A percentile compares a stretch with the other conserved stretches of the same genome.
Evolutionary conservation across 2,888 invertebrate genomes (phyloP).

Genomic region (Tetragnatha montana): DNA sequence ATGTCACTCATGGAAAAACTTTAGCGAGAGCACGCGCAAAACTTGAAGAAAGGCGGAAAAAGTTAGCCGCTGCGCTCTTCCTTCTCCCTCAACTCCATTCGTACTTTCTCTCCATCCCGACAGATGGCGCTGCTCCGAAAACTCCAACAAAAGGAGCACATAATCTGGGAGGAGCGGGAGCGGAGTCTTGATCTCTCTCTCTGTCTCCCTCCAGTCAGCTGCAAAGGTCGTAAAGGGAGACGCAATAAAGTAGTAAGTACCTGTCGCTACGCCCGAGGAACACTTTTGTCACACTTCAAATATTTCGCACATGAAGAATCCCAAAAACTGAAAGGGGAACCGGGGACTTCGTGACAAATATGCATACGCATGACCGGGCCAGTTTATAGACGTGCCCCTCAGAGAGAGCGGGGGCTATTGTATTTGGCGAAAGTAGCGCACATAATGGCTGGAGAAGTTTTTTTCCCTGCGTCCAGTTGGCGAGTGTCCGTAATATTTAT

Average conservation of each 20-base stretch:
- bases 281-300: conserved; percentile 64
- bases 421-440: conserved; percentile 41
- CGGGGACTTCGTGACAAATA: conserved; percentile 67
- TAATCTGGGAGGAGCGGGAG: conserved; percentile 30
- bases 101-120: not conserved
- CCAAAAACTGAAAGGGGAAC: conserved; percentile 57
- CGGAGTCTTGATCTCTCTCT: conserved; percentile 33
- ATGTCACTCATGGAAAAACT: no score
- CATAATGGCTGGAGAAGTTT: conserved; percentile 7
- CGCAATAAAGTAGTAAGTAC: conserved; percentile 69
- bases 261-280: conserved; percentile 67
- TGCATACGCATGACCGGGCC: conserved; percentile 67
- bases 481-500: no score
- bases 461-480: no score
- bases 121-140: conserved; percentile 50
- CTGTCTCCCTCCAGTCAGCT: conserved; percentile 64
- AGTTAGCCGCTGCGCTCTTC: not conserved
- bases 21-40: no score
- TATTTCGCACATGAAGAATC: conserved; percentile 68
- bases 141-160: conserved; percentile 7
- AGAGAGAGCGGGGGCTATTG: not conserved
- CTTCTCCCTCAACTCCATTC: not conserved
- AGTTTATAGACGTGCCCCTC: conserved; percentile 55
- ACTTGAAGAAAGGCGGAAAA: not conserved
- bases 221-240: conserved; percentile 66